Base-by-base conservation (phyloP, 2,797 vertebrate species). In the Molossus alvarezi region DNA sequence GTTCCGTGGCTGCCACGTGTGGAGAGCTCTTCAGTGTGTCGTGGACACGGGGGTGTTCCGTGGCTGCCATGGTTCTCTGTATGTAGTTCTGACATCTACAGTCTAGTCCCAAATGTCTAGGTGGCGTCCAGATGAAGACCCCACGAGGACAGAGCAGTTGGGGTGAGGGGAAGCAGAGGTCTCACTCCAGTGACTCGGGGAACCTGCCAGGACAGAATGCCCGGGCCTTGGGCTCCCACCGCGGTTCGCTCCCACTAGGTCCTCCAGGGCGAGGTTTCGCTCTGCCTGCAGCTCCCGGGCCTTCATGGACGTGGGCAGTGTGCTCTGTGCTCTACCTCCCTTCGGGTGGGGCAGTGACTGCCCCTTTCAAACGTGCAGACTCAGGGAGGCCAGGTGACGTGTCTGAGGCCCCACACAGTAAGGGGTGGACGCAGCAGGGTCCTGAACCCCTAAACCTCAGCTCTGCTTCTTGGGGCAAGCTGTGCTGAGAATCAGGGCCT, bases 41-140 rank as follows among this genome's bases (percentile, higher is more conserved):
- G 1, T 1, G 14, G 53, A 12, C 29, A 9, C 3, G 0, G 2
- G 33, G 85, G 25, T 0, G 0, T 9, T 9, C 21, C 0, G 18
- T 9, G 27, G 23, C 62, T 9, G 48, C 3, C 1, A 21, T 3
- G 33, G 27, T n/a, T 27, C 72, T 45, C 53, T 21, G 18, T 14
- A 4, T 17, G 21, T 21, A 25, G 21, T 10, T 64, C 55, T 4
- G 20, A 73, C n/a, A 1, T 23, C 65, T n/a, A 58, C 18, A 3
- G 57, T 37, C 6, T 0, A 14, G 73, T 25, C 1, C 55, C n/a
- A 20, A 5, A 1, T 21, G 53, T 21, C 71, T 27, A 11, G 21
- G 20, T 0, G 0, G 20, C 10, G 9, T 55, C 82, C 9, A 23
- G 29, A 21, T 9, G 0, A 51, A 58, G 29, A 64, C 45, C 41